A percentile compares a stretch with the other conserved stretches of the same genome.
These are phyloP conservation scores for Caenorhabditis drosophilae DNA, from an alignment of 2,888 invertebrate species.

Conservation along the genomic window DNA sequence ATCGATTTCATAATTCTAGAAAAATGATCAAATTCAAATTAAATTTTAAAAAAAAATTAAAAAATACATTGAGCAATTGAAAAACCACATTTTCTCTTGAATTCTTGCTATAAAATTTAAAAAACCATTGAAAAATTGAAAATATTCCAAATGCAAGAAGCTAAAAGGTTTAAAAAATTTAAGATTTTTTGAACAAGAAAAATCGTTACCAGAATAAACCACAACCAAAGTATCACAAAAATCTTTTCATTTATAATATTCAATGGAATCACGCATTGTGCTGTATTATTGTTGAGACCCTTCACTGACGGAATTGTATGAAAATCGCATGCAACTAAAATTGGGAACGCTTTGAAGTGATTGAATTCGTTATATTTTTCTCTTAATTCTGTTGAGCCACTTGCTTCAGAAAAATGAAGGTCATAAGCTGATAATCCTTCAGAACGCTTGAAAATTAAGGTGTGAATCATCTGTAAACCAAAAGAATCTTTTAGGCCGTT, in stretches of 20 bases:
- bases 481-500: not conserved
- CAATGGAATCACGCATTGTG: constrained; percentile 47
- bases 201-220: constrained; percentile 31
- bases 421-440: too few species aligned
- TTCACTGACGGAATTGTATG: constrained; percentile 14
- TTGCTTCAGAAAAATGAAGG: too few species aligned
- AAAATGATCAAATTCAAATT: too few species aligned
- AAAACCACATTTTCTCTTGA: not conserved
- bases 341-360: constrained; percentile 34
- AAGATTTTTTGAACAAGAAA: not conserved
- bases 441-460: not conserved
- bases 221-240: constrained; percentile 45
- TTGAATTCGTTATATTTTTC: constrained; percentile 5
- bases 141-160: constrained; percentile 16
- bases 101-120: constrained; percentile 10
- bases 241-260: constrained; percentile 53
- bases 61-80: not conserved
- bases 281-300: constrained; percentile 8
- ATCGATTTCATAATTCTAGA: too few species aligned
- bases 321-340: constrained; percentile 35
- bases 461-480: not conserved
- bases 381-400: not conserved
- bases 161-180: constrained; percentile 7
- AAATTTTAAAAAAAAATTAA: too few species aligned
- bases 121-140: constrained; percentile 19